Base-by-base conservation (phyloP, 2,888 invertebrate species). In the Zelleria hepariella region DNA sequence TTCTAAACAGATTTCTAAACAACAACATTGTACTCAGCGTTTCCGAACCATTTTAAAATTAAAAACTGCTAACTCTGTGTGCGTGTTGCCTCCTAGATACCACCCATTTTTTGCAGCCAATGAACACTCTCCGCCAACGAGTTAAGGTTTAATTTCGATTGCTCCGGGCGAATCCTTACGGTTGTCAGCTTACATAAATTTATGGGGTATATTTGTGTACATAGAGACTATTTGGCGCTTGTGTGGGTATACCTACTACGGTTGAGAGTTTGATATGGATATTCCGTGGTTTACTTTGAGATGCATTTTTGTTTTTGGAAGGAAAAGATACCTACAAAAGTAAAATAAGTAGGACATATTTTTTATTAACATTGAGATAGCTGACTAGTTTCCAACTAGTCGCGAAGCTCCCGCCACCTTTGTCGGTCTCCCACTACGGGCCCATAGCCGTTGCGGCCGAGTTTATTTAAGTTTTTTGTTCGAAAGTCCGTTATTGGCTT, bases 31-130 rank as follows among this genome's bases (percentile, higher is more conserved):
- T 51, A 25, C 26, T 26, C 15, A 54, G n/a, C 54, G 18, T 54
- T 54, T 10, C 64, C 70, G 77, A 79, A 73, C 74, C 78, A 82
- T 83, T 82, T 81, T 81, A 84, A 83, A 82, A 84, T 83, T n/a
- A n/a, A 84, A 83, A 84, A 84, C 77, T 74, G 74, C 68, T 58
- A 4, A 59, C 26, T 58, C 21, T 60, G 58, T 67, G 66, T 66
- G 64, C 63, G 21, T 32, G 26, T 25, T n/a, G 15, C 26, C 54
- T 25, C 7, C 26, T 25, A n/a, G 18, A 26, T 24, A n/a, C 54
- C 18, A 25, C 26, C 26, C 25, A 4, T 7, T 7, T 21, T 5
- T 10, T 21, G 21, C 51, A 7, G 21, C 5, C 51, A n/a, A 18
- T 4, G 24, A 54, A 15, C 25, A 54, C 54, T 18, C 25, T 26